A percentile compares a stretch with the other conserved stretches of the same genome.
Evolutionary conservation across 2,888 invertebrate species (phyloP).

Genomic region (Drepanosiphum platanoidis): DNA sequence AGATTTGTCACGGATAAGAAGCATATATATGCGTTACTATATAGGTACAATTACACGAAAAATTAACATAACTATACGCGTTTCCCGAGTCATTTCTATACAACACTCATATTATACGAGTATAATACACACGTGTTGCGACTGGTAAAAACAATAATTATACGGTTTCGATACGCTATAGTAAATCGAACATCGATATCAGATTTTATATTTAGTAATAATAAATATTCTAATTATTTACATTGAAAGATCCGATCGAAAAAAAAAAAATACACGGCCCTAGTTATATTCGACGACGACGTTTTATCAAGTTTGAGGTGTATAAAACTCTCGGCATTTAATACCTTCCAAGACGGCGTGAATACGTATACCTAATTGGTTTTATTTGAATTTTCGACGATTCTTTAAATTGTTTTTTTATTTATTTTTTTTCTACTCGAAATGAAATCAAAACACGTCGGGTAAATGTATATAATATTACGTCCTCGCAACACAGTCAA

Average conservation of each 20-base stretch:
- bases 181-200: constrained; percentile 7
- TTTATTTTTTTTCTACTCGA: background rate
- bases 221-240: background rate
- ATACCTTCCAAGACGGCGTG: too few relatives aligned
- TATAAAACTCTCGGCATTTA: too few relatives aligned
- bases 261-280: too few relatives aligned
- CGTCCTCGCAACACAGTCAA: too few relatives aligned
- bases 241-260: too few relatives aligned
- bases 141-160: constrained; percentile 8
- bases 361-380: too few relatives aligned
- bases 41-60: constrained; percentile 28
- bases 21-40: background rate
- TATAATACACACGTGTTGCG: background rate
- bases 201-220: background rate
- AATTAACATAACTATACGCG: constrained; percentile 29
- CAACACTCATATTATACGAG: background rate
- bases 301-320: too few relatives aligned
- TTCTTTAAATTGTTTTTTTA: too few relatives aligned
- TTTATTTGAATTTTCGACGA: too few relatives aligned
- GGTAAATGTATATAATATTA: background rate
- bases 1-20: constrained; percentile 48
- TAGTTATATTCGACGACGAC: too few relatives aligned
- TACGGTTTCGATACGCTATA: background rate
- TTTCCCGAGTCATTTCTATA: background rate
- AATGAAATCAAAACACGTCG: background rate